These are phyloP conservation scores for Aphrophora alni DNA, from an alignment of 2,888 invertebrate genomes.

Conservation along the genomic window DNA sequence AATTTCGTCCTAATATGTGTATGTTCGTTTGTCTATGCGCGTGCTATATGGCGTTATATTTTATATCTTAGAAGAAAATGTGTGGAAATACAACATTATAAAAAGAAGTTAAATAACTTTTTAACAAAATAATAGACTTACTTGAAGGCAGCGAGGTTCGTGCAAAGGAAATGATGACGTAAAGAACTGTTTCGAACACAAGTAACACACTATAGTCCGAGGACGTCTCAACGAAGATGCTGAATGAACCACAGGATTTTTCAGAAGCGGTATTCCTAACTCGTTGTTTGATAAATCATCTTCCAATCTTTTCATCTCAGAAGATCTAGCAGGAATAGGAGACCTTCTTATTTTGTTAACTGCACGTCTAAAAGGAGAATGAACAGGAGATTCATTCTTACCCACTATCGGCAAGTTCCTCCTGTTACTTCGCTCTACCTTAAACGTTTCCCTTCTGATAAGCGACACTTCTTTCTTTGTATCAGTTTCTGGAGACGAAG, in stretches of 20 bases:
- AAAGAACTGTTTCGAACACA: slow-evolving; percentile 71
- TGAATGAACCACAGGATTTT: slow-evolving; percentile 11
- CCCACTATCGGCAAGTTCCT: not conserved
- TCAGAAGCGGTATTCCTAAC: not conserved
- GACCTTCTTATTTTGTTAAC: slow-evolving; percentile 22
- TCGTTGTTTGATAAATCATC: slow-evolving; percentile 11
- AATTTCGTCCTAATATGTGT: too few species aligned
- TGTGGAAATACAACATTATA: too few species aligned
- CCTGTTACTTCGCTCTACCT: slow-evolving; percentile 15
- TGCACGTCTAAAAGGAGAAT: not conserved
- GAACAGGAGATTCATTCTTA: slow-evolving; percentile 26
- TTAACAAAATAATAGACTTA: slow-evolving; percentile 52
- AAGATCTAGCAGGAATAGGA: slow-evolving; percentile 20
- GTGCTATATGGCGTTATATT: too few species aligned
- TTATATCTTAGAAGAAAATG: too few species aligned
- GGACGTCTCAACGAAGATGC: slow-evolving; percentile 50
- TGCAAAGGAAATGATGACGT: slow-evolving; percentile 69
- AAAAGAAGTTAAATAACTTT: too few species aligned
- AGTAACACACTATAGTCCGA: slow-evolving; percentile 64
- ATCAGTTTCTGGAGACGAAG: not conserved
- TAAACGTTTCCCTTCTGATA: slow-evolving; percentile 33
- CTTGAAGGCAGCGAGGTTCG: slow-evolving; percentile 70
- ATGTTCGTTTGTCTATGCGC: too few species aligned
- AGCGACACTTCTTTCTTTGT: slow-evolving; percentile 25
- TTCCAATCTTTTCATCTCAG: slow-evolving; percentile 22